Conservation (phyloP, 2,888 invertebrate species). For the Autographa pulchrina region DNA sequence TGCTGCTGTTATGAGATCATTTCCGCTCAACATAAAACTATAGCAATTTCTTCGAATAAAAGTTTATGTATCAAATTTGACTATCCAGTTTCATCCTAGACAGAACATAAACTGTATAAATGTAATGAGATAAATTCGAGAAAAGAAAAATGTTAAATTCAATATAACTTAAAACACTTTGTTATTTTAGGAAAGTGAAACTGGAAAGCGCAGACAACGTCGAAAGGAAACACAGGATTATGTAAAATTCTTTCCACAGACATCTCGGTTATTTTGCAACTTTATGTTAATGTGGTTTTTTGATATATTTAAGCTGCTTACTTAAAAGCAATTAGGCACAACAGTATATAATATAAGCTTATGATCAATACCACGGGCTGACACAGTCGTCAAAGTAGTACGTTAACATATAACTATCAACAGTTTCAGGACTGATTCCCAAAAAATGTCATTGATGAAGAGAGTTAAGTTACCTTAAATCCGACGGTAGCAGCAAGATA, state of each 20-base stretch:
- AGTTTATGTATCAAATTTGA: constrained; percentile 12
- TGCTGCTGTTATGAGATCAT: constrained; percentile 23
- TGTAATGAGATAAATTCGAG: too few relatives aligned
- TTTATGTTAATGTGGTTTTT: constrained; percentile 12
- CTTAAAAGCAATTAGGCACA: too few relatives aligned
- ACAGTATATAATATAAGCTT: too few relatives aligned
- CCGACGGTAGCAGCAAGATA: not conserved
- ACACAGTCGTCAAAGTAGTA: too few relatives aligned
- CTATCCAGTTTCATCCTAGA: not conserved
- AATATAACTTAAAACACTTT: not conserved
- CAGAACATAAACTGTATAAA: not conserved
- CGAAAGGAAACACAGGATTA: not conserved
- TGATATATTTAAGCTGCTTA: too few relatives aligned
- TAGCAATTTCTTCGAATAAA: constrained; percentile 22
- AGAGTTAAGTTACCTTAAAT: not conserved
- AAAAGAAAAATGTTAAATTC: not conserved
- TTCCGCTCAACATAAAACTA: constrained; percentile 22
- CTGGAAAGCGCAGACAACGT: not conserved
- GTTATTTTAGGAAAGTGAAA: not conserved
- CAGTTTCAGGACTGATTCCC: too few relatives aligned
- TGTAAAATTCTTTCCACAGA: not conserved
- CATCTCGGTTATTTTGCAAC: constrained; percentile 37
- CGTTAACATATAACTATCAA: too few relatives aligned
- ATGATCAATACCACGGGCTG: too few relatives aligned
- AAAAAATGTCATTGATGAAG: not conserved